Conservation (phyloP, 2,888 invertebrate species). For the Tethea ocularis region DNA sequence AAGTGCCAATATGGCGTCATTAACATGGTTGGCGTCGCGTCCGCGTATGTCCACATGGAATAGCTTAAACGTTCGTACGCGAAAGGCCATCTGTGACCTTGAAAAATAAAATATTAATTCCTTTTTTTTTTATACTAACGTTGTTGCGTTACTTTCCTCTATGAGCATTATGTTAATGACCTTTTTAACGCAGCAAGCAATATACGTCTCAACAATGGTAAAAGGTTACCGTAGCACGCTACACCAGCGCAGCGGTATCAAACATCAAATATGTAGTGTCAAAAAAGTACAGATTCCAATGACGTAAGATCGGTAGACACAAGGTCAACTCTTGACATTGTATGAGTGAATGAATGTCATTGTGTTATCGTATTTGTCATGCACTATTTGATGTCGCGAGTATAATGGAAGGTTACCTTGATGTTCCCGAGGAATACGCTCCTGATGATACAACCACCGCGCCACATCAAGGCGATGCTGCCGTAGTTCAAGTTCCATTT, state of each 20-base stretch:
- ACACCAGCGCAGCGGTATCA: neutral
- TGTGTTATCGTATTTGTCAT: neutral
- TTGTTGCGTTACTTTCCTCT: too few species aligned
- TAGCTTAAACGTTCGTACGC: too few species aligned
- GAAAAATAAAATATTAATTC: too few species aligned
- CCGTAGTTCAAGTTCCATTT: slow-evolving; percentile 98
- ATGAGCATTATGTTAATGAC: too few species aligned
- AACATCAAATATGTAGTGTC: neutral
- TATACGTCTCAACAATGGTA: too few species aligned
- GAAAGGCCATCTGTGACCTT: too few species aligned
- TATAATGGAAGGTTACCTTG: slow-evolving; percentile 52
- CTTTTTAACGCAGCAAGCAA: too few species aligned
- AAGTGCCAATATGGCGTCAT: too few species aligned
- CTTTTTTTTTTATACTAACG: too few species aligned
- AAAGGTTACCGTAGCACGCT: neutral
- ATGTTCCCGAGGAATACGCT: slow-evolving; percentile 85
- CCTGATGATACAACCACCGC: slow-evolving; percentile 99
- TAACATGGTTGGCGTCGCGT: too few species aligned
- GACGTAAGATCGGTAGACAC: neutral
- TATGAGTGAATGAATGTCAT: slow-evolving; percentile 2
- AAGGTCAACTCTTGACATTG: neutral
- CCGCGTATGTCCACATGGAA: too few species aligned
- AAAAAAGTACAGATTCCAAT: neutral
- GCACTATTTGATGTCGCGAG: neutral
- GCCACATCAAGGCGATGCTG: slow-evolving; percentile 99